A percentile compares a stretch with the other conserved stretches of the same genome.
Conservation (phyloP, 2,888 invertebrate species). For the Elegia similella region DNA sequence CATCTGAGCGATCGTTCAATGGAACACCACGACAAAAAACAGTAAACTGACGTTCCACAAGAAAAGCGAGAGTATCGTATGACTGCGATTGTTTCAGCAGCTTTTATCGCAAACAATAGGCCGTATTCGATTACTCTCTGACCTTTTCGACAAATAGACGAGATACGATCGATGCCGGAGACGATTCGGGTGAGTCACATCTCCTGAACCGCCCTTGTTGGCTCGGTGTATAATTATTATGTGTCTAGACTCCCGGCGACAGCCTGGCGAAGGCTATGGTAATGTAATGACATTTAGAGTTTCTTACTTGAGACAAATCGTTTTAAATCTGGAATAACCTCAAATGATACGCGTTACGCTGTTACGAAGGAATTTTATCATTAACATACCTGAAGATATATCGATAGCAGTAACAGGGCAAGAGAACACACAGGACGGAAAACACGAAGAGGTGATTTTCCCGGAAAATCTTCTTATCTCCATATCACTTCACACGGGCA, state of each 20-base stretch:
- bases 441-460: conserved; percentile 67
- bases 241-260: conserved; percentile 76
- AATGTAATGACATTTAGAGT: conserved; percentile 52
- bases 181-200: conserved; percentile 70
- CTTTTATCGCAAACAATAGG: conserved; percentile 45
- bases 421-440: conserved; percentile 72
- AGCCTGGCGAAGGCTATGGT: conserved; percentile 62
- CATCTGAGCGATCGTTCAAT: conserved; percentile 13
- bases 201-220: conserved; percentile 68
- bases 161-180: conserved; percentile 67
- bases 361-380: neutral
- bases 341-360: neutral
- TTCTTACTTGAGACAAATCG: conserved; percentile 35
- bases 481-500: conserved; percentile 73
- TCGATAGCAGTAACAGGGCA: conserved; percentile 58
- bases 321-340: neutral
- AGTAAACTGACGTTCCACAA: neutral
- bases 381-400: conserved; percentile 62
- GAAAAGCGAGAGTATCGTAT: conserved; percentile 29
- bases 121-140: conserved; percentile 52
- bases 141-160: conserved; percentile 55
- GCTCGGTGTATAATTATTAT: conserved; percentile 71
- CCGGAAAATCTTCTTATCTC: conserved; percentile 68
- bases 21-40: conserved; percentile 13
- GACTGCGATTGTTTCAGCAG: conserved; percentile 31